Evolutionary conservation across 2,113 vertebrate species (phyloP).

Genomic region (Myotis yumanensis): DNA sequence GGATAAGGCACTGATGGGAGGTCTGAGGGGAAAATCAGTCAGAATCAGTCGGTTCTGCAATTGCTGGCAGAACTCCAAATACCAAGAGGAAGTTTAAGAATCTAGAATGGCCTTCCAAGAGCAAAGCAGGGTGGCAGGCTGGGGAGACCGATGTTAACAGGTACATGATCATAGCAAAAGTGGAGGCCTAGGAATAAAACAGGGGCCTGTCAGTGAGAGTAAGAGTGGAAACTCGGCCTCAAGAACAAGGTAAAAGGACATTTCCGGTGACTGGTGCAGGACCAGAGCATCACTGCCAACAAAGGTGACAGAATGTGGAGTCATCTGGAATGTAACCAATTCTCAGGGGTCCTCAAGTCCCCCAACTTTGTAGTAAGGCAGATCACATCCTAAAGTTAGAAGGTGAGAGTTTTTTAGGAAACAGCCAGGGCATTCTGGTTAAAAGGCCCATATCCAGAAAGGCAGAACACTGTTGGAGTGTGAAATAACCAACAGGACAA

Average conservation of each 20-base stretch:
- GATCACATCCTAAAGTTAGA: not conserved
- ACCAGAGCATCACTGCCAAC: not conserved
- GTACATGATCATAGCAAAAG: not conserved
- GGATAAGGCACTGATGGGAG: not conserved
- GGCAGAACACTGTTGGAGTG: not conserved
- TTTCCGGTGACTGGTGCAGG: too few species aligned
- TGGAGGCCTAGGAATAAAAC: not conserved
- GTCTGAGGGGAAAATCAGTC: not conserved
- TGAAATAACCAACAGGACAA: conserved; percentile 28
- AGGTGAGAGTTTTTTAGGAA: not conserved
- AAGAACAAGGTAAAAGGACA: not conserved
- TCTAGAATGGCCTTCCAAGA: not conserved
- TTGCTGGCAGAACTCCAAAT: not conserved
- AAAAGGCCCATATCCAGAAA: not conserved
- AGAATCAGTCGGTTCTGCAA: not conserved
- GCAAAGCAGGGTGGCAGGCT: not conserved
- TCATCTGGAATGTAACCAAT: not conserved
- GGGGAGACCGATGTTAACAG: not conserved
- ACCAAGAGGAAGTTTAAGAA: not conserved
- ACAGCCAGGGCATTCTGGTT: not conserved
- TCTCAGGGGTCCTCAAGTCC: not conserved
- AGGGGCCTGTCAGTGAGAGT: not conserved
- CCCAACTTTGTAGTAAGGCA: not conserved
- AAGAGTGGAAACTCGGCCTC: not conserved
- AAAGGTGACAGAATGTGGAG: not conserved